Conservation (phyloP, 1,140 invertebrate species). For the Papilio polytes region DNA sequence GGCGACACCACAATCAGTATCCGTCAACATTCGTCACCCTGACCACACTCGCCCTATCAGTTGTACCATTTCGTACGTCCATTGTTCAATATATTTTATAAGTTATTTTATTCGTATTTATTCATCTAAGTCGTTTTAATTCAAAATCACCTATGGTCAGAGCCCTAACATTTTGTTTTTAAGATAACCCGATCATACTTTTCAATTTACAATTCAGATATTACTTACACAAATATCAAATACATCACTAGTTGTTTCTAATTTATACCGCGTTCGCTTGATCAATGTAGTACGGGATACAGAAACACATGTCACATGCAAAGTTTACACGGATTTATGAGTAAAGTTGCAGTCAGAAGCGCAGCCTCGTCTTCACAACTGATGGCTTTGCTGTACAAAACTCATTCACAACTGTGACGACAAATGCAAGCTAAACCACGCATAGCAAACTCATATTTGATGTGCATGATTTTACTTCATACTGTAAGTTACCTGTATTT, state of each 20-base stretch:
- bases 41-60: no score
- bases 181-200: no score
- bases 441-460: neutral
- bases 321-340: slow-evolving; percentile 20
- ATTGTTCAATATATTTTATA: no score
- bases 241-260: neutral
- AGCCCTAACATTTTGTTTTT: no score
- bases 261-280: neutral
- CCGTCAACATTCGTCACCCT: no score
- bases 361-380: neutral
- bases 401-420: slow-evolving; percentile 1
- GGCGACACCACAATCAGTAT: no score
- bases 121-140: no score
- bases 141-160: no score
- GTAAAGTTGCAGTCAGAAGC: neutral
- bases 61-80: no score
- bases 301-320: slow-evolving; percentile 5
- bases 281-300: neutral
- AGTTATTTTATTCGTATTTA: no score
- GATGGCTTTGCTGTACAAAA: neutral
- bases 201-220: no score
- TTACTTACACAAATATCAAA: neutral
- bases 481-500: no score
- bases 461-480: neutral
- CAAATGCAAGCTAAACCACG: neutral